phyloP scores from a whole-genome alignment of 2,113 vertebrate genomes.

The Syngnathus scovelli region DNA sequence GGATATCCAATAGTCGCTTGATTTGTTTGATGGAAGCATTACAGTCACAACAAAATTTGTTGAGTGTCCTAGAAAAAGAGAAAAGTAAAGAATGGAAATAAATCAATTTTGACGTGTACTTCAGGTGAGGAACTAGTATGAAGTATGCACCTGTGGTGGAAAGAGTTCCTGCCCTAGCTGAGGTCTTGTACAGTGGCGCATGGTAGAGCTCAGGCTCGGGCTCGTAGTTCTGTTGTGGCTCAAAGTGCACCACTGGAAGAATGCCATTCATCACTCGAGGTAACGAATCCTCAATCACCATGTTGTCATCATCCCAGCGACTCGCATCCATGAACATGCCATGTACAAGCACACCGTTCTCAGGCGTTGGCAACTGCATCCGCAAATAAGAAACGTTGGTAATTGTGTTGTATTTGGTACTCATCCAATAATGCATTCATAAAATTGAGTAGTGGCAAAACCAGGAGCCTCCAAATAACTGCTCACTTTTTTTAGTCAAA shows the following conservation, averaged over 20 bases:
- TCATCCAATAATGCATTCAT: background rate
- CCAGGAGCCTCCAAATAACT: background rate
- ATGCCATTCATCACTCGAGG: conserved; percentile 70
- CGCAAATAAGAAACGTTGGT: background rate
- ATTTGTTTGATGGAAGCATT: conserved; percentile 68
- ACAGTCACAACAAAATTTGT: conserved; percentile 78
- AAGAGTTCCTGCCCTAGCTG: conserved; percentile 72
- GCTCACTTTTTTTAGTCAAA: background rate
- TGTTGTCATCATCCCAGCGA: conserved; percentile 71
- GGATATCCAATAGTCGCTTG: conserved; percentile 76
- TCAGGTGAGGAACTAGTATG: background rate
- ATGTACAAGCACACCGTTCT: conserved; percentile 75
- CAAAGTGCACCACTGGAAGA: conserved; percentile 76
- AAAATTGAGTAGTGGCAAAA: background rate
- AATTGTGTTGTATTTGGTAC: background rate
- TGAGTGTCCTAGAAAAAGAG: conserved; percentile 65
- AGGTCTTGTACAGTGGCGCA: conserved; percentile 77
- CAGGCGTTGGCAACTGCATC: conserved; percentile 64
- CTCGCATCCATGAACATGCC: conserved; percentile 78
- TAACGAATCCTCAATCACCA: conserved; percentile 71
- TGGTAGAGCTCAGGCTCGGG: conserved; percentile 62
- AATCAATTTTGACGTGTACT: background rate
- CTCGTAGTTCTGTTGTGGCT: conserved; percentile 73
- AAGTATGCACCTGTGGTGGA: conserved; percentile 72
- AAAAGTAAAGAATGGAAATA: conserved; percentile 12